phyloP scores from a whole-genome alignment of 2,113 vertebrate species.

The Catharus bicknelli region DNA sequence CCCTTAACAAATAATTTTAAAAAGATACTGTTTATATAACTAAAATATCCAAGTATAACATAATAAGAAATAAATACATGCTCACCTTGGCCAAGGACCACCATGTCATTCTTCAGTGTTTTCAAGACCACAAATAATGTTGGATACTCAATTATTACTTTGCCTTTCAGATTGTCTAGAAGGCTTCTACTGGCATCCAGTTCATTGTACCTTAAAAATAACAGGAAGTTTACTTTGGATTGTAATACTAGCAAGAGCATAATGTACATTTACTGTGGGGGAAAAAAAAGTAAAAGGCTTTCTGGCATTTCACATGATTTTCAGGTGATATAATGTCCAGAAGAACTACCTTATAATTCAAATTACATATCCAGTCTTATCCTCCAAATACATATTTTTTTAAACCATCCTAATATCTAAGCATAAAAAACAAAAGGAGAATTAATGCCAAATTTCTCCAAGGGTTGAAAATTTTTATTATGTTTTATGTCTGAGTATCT shows the following conservation, averaged over 20 bases:
- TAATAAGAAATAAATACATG: constrained; percentile 18
- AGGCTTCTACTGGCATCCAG: constrained; percentile 84
- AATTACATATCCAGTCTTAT: background rate
- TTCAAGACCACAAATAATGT: constrained; percentile 83
- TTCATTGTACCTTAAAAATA: constrained; percentile 83
- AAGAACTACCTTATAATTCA: background rate
- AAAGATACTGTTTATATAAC: background rate
- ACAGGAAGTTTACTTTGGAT: constrained; percentile 14
- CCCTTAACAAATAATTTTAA: background rate
- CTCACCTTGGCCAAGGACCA: constrained; percentile 80
- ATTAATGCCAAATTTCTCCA: background rate
- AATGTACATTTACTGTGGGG: background rate
- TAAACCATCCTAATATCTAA: background rate
- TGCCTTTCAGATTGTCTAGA: constrained; percentile 86
- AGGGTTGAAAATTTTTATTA: background rate
- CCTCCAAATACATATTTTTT: background rate
- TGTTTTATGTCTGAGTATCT: background rate
- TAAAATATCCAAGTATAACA: constrained; percentile 17
- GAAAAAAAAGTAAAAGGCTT: background rate
- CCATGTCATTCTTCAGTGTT: constrained; percentile 76
- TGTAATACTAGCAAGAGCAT: background rate
- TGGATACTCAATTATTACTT: constrained; percentile 91
- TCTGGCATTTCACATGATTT: background rate
- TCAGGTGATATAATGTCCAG: background rate
- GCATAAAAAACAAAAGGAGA: background rate